A percentile compares a stretch with the other conserved stretches of the same genome.
Evolutionary conservation across 2,797 vertebrate genomes (phyloP).

Genomic region (Craterocephalus amniculus): DNA sequence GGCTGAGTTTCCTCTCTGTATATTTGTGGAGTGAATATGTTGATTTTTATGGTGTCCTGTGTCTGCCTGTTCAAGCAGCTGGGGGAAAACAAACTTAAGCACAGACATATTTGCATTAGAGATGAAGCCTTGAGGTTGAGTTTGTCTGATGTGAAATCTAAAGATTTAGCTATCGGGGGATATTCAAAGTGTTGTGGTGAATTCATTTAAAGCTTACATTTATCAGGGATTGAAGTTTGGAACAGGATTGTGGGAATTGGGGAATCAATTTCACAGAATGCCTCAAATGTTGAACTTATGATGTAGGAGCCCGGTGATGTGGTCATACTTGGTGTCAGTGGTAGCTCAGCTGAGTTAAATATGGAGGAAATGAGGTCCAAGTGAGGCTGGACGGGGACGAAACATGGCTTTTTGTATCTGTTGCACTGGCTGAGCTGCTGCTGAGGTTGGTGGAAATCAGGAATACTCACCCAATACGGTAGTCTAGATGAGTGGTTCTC

Average conservation of each 20-base stretch:
- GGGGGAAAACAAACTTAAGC: constrained; percentile 43
- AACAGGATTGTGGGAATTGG: too few relatives aligned
- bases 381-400: too few relatives aligned
- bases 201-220: constrained; percentile 21
- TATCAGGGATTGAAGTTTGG: background rate
- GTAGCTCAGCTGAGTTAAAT: too few relatives aligned
- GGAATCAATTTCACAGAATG: constrained; percentile 5
- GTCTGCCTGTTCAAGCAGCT: constrained; percentile 39
- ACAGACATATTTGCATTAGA: constrained; percentile 45
- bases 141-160: constrained; percentile 35
- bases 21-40: constrained; percentile 68
- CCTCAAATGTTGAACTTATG: constrained; percentile 5
- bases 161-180: constrained; percentile 33
- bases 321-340: too few relatives aligned
- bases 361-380: too few relatives aligned
- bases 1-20: constrained; percentile 70
- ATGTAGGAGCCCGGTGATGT: too few relatives aligned
- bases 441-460: too few relatives aligned
- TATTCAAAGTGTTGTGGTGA: constrained; percentile 20
- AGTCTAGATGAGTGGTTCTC: too few relatives aligned
- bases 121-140: constrained; percentile 33
- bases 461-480: too few relatives aligned
- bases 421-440: too few relatives aligned
- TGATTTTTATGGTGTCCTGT: constrained; percentile 59
- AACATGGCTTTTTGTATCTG: too few relatives aligned